Conservation (phyloP, 2,888 invertebrate genomes). For the Plebejus argus region DNA sequence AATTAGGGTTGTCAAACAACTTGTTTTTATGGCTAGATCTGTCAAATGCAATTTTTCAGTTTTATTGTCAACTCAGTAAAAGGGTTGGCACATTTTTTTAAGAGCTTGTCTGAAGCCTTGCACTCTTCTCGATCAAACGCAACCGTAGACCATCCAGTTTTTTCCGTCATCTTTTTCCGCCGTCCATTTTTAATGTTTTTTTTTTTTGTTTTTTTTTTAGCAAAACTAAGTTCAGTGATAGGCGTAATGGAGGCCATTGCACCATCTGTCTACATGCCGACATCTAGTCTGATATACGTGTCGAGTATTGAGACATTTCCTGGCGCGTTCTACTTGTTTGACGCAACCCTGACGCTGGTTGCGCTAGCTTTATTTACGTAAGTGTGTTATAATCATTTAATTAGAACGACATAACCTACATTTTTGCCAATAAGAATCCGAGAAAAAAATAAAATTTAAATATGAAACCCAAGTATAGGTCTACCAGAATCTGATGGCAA, state of each 20-base stretch:
- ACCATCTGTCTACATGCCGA: conserved; percentile 77
- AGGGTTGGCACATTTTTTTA: not conserved
- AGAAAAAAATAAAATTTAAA: not conserved
- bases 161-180: no score
- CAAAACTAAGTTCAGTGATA: conserved; percentile 76
- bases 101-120: no score
- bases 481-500: no score
- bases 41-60: not conserved
- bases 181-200: not conserved
- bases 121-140: no score
- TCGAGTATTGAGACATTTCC: conserved; percentile 74
- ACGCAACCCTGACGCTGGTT: conserved; percentile 68
- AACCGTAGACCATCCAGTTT: no score
- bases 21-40: not conserved
- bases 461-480: not conserved
- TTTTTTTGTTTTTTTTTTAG: conserved; percentile 51
- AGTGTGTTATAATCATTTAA: conserved; percentile 47
- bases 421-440: not conserved
- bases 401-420: not conserved
- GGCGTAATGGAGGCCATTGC: conserved; percentile 81
- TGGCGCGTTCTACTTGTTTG: conserved; percentile 80
- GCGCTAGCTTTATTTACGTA: conserved; percentile 71
- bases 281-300: conserved; percentile 79
- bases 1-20: not conserved
- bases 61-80: not conserved